Evolutionary conservation across 1,140 invertebrate species (phyloP).

Genomic region (Drosophila neocordata): DNA sequence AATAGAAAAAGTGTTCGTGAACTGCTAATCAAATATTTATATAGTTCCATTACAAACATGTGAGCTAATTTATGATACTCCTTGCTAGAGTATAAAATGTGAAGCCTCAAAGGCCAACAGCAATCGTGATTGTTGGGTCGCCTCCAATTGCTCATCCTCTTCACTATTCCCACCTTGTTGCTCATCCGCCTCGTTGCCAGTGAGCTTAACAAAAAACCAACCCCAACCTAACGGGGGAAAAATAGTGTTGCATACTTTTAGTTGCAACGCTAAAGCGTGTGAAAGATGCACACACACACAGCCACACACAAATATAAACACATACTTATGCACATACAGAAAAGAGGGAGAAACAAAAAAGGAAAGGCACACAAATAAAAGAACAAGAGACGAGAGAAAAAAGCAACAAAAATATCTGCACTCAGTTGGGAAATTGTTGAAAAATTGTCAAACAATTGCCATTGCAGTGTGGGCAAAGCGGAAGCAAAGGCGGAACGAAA

Average conservation of each 20-base stretch:
- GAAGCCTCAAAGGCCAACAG: slow-evolving; percentile 60
- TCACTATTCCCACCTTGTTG: slow-evolving; percentile 15
- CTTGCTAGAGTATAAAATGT: background rate
- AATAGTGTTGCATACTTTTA: slow-evolving; percentile 72
- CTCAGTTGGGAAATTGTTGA: slow-evolving; percentile 71
- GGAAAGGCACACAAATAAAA: slow-evolving; percentile 31
- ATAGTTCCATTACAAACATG: too few species aligned
- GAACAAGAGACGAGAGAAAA: slow-evolving; percentile 21
- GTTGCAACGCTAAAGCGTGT: slow-evolving; percentile 63
- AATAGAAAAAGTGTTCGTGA: too few species aligned
- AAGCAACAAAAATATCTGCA: slow-evolving; percentile 37
- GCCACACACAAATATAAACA: slow-evolving; percentile 13
- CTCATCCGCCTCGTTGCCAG: slow-evolving; percentile 50
- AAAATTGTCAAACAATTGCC: slow-evolving; percentile 79
- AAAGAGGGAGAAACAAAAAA: slow-evolving; percentile 14
- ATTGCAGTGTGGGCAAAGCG: slow-evolving; percentile 11
- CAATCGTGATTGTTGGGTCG: slow-evolving; percentile 59
- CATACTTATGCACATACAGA: too few species aligned
- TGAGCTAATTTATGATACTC: too few species aligned
- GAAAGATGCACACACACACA: slow-evolving; percentile 63
- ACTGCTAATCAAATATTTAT: too few species aligned
- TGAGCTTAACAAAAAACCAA: slow-evolving; percentile 50
- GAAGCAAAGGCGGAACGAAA: slow-evolving; percentile 13
- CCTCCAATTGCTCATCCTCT: background rate
- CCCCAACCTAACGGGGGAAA: slow-evolving; percentile 35